A percentile compares a stretch with the other conserved stretches of the same genome.
Conservation (phyloP, 2,113 vertebrate genomes). For the Stercorarius parasiticus region DNA sequence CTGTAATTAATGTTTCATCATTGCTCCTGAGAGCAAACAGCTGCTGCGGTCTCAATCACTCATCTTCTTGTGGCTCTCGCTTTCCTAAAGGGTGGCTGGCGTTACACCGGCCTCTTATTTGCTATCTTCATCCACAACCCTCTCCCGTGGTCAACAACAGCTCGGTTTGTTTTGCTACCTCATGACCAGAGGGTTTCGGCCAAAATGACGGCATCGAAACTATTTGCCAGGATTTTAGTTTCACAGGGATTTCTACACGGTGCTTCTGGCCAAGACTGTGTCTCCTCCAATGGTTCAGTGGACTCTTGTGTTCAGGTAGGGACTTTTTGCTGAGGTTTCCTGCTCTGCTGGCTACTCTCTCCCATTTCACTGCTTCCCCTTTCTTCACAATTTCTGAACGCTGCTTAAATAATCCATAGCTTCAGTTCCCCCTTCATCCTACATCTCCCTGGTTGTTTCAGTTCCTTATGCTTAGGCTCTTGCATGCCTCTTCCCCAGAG, state of each 20-base stretch:
- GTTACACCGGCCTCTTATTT: neutral
- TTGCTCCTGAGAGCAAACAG: neutral
- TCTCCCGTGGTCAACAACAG: neutral
- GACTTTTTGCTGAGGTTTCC: neutral
- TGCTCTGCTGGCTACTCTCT: neutral
- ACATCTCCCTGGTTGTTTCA: neutral
- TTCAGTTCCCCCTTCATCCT: neutral
- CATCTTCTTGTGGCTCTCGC: neutral
- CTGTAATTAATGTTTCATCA: slow-evolving; percentile 34
- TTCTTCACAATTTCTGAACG: neutral
- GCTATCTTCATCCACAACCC: neutral
- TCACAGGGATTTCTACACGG: neutral
- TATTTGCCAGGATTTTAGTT: neutral
- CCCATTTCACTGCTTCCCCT: neutral
- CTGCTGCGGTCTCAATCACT: neutral
- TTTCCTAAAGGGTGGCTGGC: neutral
- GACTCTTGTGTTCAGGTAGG: neutral
- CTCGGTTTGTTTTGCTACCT: neutral
- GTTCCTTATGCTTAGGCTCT: neutral
- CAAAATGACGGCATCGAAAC: rapidly evolving
- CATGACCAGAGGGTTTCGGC: neutral
- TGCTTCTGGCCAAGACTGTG: neutral
- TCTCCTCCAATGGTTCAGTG: neutral
- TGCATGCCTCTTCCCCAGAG: neutral
- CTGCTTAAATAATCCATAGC: neutral